Conservation (phyloP, 2,113 vertebrate genomes). For the Jaculus jaculus region DNA sequence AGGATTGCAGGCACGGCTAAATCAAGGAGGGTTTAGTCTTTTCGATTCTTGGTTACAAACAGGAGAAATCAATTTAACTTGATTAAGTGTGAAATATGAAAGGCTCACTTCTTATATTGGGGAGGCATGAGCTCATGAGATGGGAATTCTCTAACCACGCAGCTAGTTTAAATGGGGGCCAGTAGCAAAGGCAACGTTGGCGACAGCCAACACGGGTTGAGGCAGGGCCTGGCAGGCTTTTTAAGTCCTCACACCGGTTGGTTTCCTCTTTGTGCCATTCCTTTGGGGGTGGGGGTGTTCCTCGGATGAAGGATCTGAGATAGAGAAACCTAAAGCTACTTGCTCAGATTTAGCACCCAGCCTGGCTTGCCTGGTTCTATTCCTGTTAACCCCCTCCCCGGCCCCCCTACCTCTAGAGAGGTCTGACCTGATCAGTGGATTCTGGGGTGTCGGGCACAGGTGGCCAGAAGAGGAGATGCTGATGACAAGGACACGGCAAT, state of each 20-base stretch:
- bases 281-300: neutral
- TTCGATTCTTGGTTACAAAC: neutral
- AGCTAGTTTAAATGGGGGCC: neutral
- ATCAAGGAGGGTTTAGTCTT: neutral
- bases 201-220: neutral
- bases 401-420: neutral
- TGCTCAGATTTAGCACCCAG: neutral
- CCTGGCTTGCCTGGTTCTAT: neutral
- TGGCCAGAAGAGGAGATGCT: neutral
- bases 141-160: neutral
- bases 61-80: neutral
- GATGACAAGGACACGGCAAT: accelerated
- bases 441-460: neutral
- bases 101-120: neutral
- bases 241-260: neutral
- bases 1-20: neutral
- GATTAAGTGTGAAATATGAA: neutral
- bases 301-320: neutral
- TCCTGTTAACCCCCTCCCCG: neutral
- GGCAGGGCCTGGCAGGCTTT: neutral
- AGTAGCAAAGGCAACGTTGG: neutral
- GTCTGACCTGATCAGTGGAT: neutral
- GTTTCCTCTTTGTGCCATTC: neutral
- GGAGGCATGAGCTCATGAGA: neutral
- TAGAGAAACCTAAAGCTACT: neutral